Evolutionary conservation across 2,888 invertebrate species (phyloP), one percentile per base, ranked within the genome.

Genomic region (Ditula angustiorana): DNA sequence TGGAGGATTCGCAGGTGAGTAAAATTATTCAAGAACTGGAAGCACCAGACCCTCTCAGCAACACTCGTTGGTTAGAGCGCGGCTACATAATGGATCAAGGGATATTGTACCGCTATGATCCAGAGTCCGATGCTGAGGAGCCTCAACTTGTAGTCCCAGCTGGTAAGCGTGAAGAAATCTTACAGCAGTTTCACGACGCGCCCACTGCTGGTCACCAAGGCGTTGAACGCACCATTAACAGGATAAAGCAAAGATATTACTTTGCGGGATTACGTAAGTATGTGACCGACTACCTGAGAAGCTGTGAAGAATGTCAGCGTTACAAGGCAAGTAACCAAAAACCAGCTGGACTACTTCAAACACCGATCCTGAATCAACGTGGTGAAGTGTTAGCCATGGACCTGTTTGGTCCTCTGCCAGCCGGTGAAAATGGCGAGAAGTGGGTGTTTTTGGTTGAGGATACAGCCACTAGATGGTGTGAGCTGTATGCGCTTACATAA

Each of bases 321-420:
- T 73, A 69, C 19, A 73, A 73, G 61, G 57, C 69, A 8, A 58
- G 63, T 1, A 73, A 71, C 26, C 53, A 53, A n/a, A 73, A 70
- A 28, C 66, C 71, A 28, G 72, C 50, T 46, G 75, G 67, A 10
- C 41, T 71, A 13, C 50, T 71, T 35, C 66, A 69, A 23, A 67
- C 71, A n/a, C 61, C 71, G 2, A 66, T 61, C 0, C 30, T 52
- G 0, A 49, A 67, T n/a, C 69, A 69, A 24, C 53, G 69, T 3
- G 67, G 69, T 35, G 72, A 74, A 56, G 69, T 71, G 1, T 24
- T 74, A 2, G 73, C 74, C 1, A 67, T 75, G 1, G 72, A 76
- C 46, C 50, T 73, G 13, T 73, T 73, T 41, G 74, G 72, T 0
- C 75, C 72, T 1, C 56, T 73, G 0, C 71, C 74, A 4, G 67